Conservation (phyloP, 2,797 vertebrate genomes). For the Cetoscarus ocellatus region DNA sequence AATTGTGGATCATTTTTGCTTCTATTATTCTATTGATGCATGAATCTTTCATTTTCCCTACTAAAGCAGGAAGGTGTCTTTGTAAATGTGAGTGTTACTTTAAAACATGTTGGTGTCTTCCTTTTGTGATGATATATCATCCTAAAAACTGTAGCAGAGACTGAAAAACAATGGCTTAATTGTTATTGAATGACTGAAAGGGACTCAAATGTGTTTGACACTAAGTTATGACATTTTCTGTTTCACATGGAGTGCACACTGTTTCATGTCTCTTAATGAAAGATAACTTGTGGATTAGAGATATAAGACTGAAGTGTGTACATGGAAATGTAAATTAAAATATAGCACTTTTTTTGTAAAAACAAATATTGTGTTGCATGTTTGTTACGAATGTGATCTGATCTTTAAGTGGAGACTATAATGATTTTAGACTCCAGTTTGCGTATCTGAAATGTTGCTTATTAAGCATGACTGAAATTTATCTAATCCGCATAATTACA, state of each 20-base stretch:
- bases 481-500: too few species aligned
- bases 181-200: background rate
- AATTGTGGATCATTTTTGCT: conserved; percentile 47
- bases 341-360: conserved; percentile 20
- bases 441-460: too few species aligned
- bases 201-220: background rate
- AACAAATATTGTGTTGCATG: conserved; percentile 1
- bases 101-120: conserved; percentile 34
- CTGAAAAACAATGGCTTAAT: background rate
- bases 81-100: conserved; percentile 19
- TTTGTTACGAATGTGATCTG: conserved; percentile 6
- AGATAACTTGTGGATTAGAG: conserved; percentile 11
- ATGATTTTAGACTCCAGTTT: too few species aligned
- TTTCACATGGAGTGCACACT: conserved; percentile 5
- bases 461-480: too few species aligned
- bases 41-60: conserved; percentile 48
- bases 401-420: too few species aligned
- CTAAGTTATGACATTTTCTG: background rate
- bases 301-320: conserved; percentile 16
- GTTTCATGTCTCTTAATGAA: conserved; percentile 19
- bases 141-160: conserved; percentile 11
- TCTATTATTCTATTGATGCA: conserved; percentile 46
- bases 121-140: conserved; percentile 16
- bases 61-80: conserved; percentile 17
- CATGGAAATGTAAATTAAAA: conserved; percentile 21